Conservation (phyloP, 2,888 invertebrate species). For the Acheta domesticus region DNA sequence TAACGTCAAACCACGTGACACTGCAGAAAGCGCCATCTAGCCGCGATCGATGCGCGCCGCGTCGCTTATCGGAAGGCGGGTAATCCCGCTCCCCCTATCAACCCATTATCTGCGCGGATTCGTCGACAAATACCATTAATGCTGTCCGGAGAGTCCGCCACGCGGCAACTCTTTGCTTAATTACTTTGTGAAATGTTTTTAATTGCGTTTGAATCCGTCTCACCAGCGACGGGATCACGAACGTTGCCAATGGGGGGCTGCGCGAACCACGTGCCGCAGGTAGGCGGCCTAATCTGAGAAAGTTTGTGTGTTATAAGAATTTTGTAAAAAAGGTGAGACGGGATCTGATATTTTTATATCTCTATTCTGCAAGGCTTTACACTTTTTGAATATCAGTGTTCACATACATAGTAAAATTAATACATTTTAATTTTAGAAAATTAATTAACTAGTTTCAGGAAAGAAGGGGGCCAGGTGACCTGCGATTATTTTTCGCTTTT, state of each 20-base stretch:
- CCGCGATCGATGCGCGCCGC: too few species aligned
- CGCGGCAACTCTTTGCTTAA: constrained; percentile 2
- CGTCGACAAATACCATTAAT: constrained; percentile 18
- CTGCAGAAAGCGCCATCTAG: too few species aligned
- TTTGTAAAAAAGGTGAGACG: too few species aligned
- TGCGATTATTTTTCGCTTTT: too few species aligned
- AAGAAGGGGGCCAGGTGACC: too few species aligned
- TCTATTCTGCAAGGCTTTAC: not conserved
- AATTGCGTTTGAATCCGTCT: not conserved
- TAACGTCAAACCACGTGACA: too few species aligned
- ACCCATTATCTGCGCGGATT: not conserved
- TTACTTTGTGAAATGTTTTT: constrained; percentile 18
- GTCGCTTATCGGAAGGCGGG: too few species aligned
- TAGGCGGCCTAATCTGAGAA: not conserved
- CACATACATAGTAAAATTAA: too few species aligned
- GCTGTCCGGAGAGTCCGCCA: not conserved
- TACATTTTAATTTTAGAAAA: too few species aligned
- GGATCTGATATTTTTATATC: not conserved
- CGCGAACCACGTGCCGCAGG: not conserved
- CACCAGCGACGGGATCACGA: not conserved
- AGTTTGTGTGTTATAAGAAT: too few species aligned
- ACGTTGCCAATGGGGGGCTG: not conserved
- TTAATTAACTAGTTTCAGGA: too few species aligned
- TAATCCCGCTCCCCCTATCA: not conserved
- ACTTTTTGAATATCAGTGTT: too few species aligned